These are phyloP conservation scores for Buteo buteo DNA, from an alignment of 2,113 vertebrate species.

Conservation along the genomic window DNA sequence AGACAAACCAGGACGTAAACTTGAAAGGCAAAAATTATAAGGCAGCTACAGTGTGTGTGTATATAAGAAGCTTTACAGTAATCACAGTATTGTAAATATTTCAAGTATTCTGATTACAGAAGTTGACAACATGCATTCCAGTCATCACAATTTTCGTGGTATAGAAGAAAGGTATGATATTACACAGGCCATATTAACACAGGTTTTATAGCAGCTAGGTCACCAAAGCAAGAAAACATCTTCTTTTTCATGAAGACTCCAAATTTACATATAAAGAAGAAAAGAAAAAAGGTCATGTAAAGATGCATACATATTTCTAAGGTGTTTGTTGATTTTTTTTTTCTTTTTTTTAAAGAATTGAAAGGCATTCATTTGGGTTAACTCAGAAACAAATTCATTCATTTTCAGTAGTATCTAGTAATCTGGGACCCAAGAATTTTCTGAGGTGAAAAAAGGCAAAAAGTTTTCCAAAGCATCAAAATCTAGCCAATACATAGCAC, in stretches of 20 bases:
- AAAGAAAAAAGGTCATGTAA: background rate
- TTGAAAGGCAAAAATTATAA: background rate
- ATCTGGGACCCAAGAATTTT: background rate
- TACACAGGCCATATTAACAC: background rate
- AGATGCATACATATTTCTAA: background rate
- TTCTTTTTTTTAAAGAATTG: background rate
- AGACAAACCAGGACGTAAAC: background rate
- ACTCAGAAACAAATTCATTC: background rate
- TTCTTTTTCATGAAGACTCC: background rate
- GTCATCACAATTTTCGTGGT: conserved; percentile 14
- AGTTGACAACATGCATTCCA: conserved; percentile 39
- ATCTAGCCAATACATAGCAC: background rate
- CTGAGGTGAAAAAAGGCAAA: background rate
- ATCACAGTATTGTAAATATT: conserved; percentile 8
- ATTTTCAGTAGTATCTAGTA: background rate
- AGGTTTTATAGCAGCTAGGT: background rate
- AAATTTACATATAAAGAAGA: background rate
- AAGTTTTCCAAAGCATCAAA: background rate
- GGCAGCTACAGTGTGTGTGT: background rate
- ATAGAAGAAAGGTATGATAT: background rate
- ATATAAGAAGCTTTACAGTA: background rate
- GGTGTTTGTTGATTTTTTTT: too few relatives aligned
- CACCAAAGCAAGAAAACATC: background rate
- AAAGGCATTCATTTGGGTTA: background rate
- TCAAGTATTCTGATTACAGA: conserved; percentile 44